Percentiles rank a stretch among this genome's conserved stretches.
Conservation (phyloP, 2,797 vertebrate genomes). For the Podargus strigoides region DNA sequence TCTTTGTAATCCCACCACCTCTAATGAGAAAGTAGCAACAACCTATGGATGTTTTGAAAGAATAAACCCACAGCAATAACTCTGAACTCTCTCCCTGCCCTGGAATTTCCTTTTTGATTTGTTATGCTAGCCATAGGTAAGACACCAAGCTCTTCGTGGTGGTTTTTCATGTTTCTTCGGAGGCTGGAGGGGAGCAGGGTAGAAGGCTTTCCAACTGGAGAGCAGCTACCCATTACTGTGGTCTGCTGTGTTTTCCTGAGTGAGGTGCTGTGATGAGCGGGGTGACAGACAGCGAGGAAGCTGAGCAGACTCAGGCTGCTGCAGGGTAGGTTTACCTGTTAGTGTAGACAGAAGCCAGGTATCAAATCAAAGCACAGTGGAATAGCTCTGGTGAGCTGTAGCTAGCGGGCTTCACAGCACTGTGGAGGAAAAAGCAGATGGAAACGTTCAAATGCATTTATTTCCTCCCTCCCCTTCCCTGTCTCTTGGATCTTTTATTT, state of each 20-base stretch:
- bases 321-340: neutral
- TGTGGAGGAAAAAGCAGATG: constrained; percentile 24
- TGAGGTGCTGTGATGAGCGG: neutral
- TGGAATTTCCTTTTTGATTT: neutral
- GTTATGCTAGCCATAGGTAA: neutral
- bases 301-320: neutral
- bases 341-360: neutral
- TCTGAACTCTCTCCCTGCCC: neutral
- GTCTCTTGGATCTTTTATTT: constrained; percentile 38
- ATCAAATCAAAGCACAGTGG: neutral
- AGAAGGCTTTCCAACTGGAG: neutral
- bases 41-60: neutral
- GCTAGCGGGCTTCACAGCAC: neutral
- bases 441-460: constrained; percentile 21
- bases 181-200: neutral
- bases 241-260: neutral
- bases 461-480: constrained; percentile 9
- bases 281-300: neutral
- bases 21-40: neutral
- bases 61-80: neutral
- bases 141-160: neutral
- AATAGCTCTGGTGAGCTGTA: neutral
- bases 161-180: neutral
- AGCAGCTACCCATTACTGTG: neutral
- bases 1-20: neutral